Evolutionary conservation across 2,113 vertebrate species (phyloP).

Genomic region (Microtus ochrogaster): DNA sequence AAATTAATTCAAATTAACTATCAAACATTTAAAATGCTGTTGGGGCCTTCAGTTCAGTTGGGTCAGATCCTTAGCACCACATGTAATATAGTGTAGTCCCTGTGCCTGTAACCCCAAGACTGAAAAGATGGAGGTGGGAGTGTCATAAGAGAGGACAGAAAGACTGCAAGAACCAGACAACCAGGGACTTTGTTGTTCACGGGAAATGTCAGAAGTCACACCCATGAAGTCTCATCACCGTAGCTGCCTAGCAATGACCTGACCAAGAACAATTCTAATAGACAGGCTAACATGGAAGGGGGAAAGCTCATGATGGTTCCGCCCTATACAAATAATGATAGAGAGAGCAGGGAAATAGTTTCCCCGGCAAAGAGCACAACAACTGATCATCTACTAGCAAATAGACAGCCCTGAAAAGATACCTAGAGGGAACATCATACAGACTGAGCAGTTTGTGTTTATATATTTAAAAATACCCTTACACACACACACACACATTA

Average conservation of each 20-base stretch:
- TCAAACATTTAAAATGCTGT: not conserved
- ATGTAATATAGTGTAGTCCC: too few species aligned
- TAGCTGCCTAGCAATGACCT: not conserved
- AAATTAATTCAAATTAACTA: not conserved
- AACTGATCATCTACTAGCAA: not conserved
- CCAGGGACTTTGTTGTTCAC: not conserved
- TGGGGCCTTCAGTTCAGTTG: not conserved
- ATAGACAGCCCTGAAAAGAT: not conserved
- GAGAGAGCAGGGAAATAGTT: not conserved
- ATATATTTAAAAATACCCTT: not conserved
- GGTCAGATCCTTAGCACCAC: not conserved
- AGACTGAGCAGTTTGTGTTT: not conserved
- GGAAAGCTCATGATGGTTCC: not conserved
- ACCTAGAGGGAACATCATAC: not conserved
- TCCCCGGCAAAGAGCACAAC: not conserved
- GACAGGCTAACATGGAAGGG: not conserved
- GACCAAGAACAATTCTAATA: not conserved
- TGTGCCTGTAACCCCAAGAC: too few species aligned
- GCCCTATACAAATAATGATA: not conserved
- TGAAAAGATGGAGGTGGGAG: too few species aligned
- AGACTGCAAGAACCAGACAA: not conserved
- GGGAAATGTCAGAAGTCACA: not conserved
- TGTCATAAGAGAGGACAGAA: not conserved
- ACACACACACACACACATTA: not conserved
- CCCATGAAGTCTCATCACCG: not conserved